Evolutionary conservation across 2,113 vertebrate species (phyloP).

Genomic region (Amblyornis subalaris): DNA sequence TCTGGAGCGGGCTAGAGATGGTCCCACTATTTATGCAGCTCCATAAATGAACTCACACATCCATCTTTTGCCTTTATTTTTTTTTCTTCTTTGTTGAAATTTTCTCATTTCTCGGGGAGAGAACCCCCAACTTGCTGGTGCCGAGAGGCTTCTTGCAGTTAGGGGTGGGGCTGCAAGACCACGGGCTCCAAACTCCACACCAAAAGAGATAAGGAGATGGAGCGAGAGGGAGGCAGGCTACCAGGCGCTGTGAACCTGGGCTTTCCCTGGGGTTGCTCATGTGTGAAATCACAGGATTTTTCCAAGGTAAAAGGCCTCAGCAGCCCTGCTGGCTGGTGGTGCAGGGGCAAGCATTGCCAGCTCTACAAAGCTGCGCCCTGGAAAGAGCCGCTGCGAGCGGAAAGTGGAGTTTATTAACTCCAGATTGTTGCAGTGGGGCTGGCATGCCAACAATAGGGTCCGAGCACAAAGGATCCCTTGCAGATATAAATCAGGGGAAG

Average conservation of each 20-base stretch:
- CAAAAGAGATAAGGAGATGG: neutral
- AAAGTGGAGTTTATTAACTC: conserved; percentile 30
- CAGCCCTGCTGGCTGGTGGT: neutral
- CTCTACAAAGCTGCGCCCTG: neutral
- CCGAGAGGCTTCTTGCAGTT: neutral
- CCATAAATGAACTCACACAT: neutral
- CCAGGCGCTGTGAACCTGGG: neutral
- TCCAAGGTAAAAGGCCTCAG: neutral
- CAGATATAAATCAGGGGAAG: neutral
- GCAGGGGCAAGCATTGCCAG: neutral
- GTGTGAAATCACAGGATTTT: neutral
- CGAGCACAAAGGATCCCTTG: neutral
- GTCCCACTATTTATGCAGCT: neutral
- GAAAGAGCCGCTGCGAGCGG: neutral
- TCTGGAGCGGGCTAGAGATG: neutral
- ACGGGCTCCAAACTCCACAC: fast-evolving
- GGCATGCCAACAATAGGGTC: neutral
- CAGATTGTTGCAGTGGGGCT: neutral
- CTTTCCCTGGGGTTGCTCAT: neutral
- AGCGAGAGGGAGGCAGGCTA: neutral
- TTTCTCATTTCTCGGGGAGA: neutral
- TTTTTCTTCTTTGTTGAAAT: neutral
- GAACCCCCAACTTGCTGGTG: neutral
- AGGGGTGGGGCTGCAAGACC: neutral
- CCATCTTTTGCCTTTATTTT: neutral